Base-by-base conservation (phyloP, 2,888 invertebrate genomes). In the Lasioglossum calceatum region DNA sequence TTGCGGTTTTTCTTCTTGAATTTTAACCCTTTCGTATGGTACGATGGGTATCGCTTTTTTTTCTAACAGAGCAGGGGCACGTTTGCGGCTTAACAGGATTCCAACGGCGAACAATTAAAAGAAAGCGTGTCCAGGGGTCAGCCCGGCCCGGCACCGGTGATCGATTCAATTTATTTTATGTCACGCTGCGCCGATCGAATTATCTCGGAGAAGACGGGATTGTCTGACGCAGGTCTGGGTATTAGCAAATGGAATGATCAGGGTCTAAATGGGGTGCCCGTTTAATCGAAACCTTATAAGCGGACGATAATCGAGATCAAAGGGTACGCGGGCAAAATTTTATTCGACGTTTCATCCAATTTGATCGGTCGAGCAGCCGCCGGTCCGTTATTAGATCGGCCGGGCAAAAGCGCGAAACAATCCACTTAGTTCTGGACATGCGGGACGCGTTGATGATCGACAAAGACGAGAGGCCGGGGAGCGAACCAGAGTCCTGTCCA, bases 321-420 rank as follows among this genome's bases (percentile, higher is more conserved):
- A 82, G 71, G 36, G 74, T 42, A n/a, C 50, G 12, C 73, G 50
- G 74, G 36, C 23, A 4, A 54, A 70, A 77, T 81, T 61, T 76
- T 44, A 54, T 8, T 78, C 77, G 39, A 44, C 71, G 39, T 64
- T 82, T 75, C 54, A 75, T 79, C 61, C 23, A 75, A 85, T 85
- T 71, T 75, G 50, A 4, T 44, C 14, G 61, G 7, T 39, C 47
- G 61, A 76, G n/a, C 54, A 8, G 54, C 23, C 54, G 32, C 61
- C 32, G 16, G 44, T 19, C 58, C 75, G 54, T 67, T 77, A 82
- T 82, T 77, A 75, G 75, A 82, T 71, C 75, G 75, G 78, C 61
- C 75, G 61, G 7, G 16, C 50, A 78, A 54, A 82, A 85, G 78
- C 85, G 71, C 32, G 71, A 64, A 78, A 85, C 83, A 85, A 79